These are phyloP conservation scores for Eurypyga helias DNA, from an alignment of 2,113 vertebrate species.

Conservation along the genomic window DNA sequence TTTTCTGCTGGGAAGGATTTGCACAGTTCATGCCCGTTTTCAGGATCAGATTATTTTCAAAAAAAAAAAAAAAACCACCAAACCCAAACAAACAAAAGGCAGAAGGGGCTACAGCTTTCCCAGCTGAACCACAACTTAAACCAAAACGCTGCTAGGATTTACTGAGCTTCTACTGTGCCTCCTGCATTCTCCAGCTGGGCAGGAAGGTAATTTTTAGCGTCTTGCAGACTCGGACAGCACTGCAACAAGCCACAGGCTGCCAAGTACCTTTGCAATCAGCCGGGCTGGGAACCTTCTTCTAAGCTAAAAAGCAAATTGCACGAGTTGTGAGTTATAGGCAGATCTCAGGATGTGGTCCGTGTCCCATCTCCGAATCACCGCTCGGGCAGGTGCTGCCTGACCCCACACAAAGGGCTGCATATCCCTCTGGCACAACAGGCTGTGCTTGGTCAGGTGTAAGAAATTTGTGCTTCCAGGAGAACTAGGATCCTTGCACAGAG, in stretches of 20 bases:
- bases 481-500: background rate
- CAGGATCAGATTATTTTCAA: background rate
- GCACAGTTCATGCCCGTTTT: background rate
- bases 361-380: background rate
- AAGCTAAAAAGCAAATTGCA: background rate
- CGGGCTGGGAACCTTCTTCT: background rate
- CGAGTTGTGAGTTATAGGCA: background rate
- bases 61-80: too few relatives aligned
- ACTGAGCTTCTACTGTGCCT: background rate
- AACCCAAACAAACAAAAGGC: background rate
- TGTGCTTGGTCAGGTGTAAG: background rate
- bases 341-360: background rate
- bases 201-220: background rate
- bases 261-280: background rate
- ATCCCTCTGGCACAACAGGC: background rate
- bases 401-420: background rate
- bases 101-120: background rate
- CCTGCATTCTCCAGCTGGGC: background rate
- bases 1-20: background rate
- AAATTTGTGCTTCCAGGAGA: background rate
- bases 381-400: background rate
- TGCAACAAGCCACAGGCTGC: background rate
- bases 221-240: background rate
- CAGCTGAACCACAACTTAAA: background rate
- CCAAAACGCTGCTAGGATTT: background rate